A percentile compares a stretch with the other conserved stretches of the same genome.
Conservation (phyloP, 64 coral and sea anemone genomes). For the Dendrophyllia cribrosa region DNA sequence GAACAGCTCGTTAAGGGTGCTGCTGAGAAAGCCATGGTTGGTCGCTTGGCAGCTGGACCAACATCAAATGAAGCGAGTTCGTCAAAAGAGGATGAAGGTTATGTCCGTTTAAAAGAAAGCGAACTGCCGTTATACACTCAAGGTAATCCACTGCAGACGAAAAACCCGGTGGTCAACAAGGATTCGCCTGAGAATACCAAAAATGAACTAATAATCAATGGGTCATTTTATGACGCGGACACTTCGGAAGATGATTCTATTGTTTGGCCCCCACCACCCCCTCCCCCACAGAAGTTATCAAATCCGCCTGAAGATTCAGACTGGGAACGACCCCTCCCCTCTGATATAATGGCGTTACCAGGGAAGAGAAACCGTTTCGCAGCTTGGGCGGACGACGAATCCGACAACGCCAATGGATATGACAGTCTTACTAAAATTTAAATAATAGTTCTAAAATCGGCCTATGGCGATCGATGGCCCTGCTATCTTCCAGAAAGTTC, state of each 20-base stretch:
- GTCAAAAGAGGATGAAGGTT: not conserved
- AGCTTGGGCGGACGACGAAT: constrained; percentile 7
- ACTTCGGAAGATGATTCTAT: constrained; percentile 17
- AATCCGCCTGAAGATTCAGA: not conserved
- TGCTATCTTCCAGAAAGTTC: too few species aligned
- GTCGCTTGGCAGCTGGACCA: not conserved
- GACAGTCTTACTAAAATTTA: constrained; percentile 8
- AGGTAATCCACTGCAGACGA: constrained; percentile 32
- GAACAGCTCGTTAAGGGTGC: not conserved
- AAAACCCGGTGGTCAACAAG: not conserved
- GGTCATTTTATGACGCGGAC: not conserved
- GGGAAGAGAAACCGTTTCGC: constrained; percentile 33
- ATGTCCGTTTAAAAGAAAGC: not conserved
- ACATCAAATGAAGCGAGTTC: not conserved
- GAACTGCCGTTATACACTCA: constrained; percentile 12
- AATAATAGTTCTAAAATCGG: too few species aligned
- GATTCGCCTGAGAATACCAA: not conserved
- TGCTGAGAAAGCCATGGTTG: not conserved
- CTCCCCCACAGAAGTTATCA: constrained; percentile 17
- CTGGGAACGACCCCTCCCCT: constrained; percentile 38
- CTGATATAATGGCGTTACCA: constrained; percentile 21
- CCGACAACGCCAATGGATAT: not conserved
- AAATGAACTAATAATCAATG: not conserved
- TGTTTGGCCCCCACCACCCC: constrained; percentile 21
- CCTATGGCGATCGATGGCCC: too few species aligned